phyloP scores from a whole-genome alignment of 1,140 invertebrate species.

The Popillia japonica region DNA sequence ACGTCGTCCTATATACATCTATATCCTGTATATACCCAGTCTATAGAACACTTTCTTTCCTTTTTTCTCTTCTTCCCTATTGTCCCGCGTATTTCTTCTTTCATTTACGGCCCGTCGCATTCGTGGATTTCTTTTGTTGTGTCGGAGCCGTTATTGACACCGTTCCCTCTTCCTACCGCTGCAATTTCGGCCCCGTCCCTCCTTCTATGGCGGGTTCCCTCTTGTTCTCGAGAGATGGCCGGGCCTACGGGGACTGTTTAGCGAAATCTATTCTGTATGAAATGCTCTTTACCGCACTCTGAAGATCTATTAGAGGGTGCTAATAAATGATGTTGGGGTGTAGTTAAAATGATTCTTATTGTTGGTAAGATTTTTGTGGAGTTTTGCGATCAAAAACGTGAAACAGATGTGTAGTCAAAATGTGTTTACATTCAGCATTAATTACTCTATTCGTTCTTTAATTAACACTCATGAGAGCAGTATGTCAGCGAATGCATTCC shows the following conservation, averaged over 20 bases:
- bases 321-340: no score
- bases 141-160: constrained; percentile 9
- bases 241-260: neutral
- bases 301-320: no score
- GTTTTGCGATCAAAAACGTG: no score
- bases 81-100: neutral
- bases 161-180: neutral
- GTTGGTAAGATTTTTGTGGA: no score
- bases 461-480: neutral
- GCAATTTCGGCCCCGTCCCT: neutral
- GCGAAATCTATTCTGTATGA: neutral
- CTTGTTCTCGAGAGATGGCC: neutral
- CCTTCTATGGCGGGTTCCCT: neutral
- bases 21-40: neutral
- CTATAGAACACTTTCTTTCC: neutral
- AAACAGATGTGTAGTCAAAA: no score
- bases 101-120: constrained; percentile 8
- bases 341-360: no score
- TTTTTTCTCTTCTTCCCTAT: neutral
- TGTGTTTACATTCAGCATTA: no score
- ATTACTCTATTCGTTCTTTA: no score
- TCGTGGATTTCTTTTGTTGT: constrained; percentile 14
- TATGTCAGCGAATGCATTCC: neutral
- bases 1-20: neutral
- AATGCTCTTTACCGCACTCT: neutral